Conservation (phyloP, 2,113 vertebrate genomes). For the Macquaria australasica region DNA sequence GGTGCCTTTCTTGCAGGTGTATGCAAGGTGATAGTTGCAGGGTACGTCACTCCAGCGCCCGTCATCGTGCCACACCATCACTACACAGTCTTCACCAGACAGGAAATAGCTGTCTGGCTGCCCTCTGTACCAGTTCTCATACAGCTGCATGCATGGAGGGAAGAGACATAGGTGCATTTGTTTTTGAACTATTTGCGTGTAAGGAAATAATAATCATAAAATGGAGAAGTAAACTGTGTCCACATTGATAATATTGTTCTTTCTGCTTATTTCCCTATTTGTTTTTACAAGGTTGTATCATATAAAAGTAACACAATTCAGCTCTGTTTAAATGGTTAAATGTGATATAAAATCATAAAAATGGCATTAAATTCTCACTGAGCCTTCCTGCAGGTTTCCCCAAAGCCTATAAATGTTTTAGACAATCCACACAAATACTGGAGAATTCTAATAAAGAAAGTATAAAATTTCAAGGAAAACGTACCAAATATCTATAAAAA, state of each 20-base stretch:
- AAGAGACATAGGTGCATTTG: not conserved
- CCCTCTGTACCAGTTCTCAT: slow-evolving; percentile 94
- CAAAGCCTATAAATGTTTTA: not conserved
- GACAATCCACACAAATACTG: not conserved
- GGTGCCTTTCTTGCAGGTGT: slow-evolving; percentile 95
- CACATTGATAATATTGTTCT: not conserved
- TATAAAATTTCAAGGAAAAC: no score
- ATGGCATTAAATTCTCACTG: no score
- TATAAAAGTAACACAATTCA: not conserved
- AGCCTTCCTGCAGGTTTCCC: no score
- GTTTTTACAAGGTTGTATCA: not conserved
- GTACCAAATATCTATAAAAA: no score
- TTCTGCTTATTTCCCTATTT: not conserved
- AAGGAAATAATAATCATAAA: not conserved
- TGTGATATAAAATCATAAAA: not conserved
- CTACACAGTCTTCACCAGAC: slow-evolving; percentile 96
- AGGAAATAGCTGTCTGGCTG: slow-evolving; percentile 98
- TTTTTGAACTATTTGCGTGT: not conserved
- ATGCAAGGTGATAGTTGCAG: slow-evolving; percentile 97
- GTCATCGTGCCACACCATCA: slow-evolving; percentile 94
- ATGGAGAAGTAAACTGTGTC: not conserved
- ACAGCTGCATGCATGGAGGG: slow-evolving; percentile 83
- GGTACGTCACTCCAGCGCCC: slow-evolving; percentile 97
- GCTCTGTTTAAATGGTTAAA: not conserved
- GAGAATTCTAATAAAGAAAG: no score